Evolutionary conservation across 2,888 invertebrate genomes (phyloP).

Genomic region (Ptychoptera albimana): DNA sequence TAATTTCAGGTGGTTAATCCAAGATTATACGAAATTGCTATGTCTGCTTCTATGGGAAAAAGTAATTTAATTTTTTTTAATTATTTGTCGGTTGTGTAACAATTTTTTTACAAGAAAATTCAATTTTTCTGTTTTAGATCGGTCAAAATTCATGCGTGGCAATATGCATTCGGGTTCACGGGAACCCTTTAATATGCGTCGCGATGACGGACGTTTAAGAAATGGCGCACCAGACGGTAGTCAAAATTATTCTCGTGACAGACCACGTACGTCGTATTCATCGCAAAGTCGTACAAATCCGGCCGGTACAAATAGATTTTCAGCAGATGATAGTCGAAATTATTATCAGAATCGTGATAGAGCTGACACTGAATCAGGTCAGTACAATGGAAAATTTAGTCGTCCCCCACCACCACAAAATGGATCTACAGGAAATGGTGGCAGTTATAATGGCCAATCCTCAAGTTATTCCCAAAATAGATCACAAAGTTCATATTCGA

Average conservation of each 20-base stretch:
- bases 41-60: slow-evolving; percentile 19
- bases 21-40: slow-evolving; percentile 60
- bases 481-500: slow-evolving; percentile 3
- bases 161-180: neutral
- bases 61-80: slow-evolving; percentile 10
- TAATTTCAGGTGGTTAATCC: slow-evolving; percentile 58
- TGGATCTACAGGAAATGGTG: neutral
- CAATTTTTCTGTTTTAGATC: slow-evolving; percentile 1
- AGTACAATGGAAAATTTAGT: neutral
- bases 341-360: no score
- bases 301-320: slow-evolving; percentile 3
- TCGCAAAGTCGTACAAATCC: slow-evolving; percentile 9
- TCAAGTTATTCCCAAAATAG: slow-evolving; percentile 1
- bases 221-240: slow-evolving; percentile 10
- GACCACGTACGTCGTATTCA: neutral
- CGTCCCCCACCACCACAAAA: neutral
- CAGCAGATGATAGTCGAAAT: neutral
- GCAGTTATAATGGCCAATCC: slow-evolving; percentile 2
- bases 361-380: no score
- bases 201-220: slow-evolving; percentile 15
- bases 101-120: neutral
- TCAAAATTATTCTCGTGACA: slow-evolving; percentile 1
- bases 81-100: neutral
- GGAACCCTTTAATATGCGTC: slow-evolving; percentile 4
- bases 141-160: slow-evolving; percentile 3